phyloP scores from a whole-genome alignment of 1,140 invertebrate species.

The Chironomus tepperi region DNA sequence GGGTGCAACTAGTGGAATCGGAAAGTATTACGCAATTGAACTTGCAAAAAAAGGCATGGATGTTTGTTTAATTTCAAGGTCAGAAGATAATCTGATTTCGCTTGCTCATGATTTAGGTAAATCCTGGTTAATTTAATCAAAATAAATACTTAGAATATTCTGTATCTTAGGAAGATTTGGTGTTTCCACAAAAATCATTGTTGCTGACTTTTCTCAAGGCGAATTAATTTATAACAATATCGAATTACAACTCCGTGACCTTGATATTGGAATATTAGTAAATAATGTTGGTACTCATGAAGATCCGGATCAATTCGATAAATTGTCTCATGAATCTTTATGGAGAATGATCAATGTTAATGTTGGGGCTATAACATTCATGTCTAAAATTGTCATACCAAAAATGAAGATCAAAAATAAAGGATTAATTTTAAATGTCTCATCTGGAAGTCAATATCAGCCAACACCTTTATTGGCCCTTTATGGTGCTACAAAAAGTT shows the following conservation, averaged over 20 bases:
- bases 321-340: constrained; percentile 61
- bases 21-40: constrained; percentile 79
- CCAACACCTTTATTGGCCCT: constrained; percentile 81
- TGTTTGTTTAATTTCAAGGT: constrained; percentile 77
- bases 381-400: constrained; percentile 71
- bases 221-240: constrained; percentile 60
- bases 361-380: constrained; percentile 71
- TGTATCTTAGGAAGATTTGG: constrained; percentile 17
- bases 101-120: constrained; percentile 68
- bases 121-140: background rate
- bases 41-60: constrained; percentile 71
- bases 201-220: constrained; percentile 71
- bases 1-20: constrained; percentile 87
- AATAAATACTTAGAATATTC: background rate
- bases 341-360: constrained; percentile 86
- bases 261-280: constrained; percentile 75
- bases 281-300: constrained; percentile 86
- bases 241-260: constrained; percentile 55
- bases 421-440: constrained; percentile 80
- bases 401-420: constrained; percentile 62
- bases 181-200: constrained; percentile 58
- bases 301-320: constrained; percentile 70
- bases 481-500: constrained; percentile 51
- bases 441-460: constrained; percentile 74
- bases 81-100: constrained; percentile 59